These are phyloP conservation scores for Elephas maximus DNA, from an alignment of 2,113 vertebrate genomes.

Conservation along the genomic window DNA sequence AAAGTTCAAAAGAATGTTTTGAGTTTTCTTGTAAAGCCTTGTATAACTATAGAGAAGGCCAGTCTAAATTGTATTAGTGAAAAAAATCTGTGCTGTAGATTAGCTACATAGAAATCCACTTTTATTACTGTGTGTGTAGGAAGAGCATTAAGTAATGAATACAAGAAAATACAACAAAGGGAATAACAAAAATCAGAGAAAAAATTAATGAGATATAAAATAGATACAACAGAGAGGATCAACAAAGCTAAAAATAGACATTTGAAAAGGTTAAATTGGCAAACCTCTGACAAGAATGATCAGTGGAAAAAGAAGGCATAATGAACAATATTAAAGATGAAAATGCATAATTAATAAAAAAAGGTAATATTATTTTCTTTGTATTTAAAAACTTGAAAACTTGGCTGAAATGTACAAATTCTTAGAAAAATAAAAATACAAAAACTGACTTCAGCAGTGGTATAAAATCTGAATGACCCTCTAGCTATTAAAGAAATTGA, in stretches of 20 bases:
- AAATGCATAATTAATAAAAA: not conserved
- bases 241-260: not conserved
- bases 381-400: conserved; percentile 21
- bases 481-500: not conserved
- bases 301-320: not conserved
- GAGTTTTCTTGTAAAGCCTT: not conserved
- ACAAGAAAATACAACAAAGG: not conserved
- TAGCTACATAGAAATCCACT: not conserved
- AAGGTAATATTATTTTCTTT: not conserved
- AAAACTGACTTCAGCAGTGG: conserved; percentile 27
- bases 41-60: not conserved
- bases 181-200: not conserved
- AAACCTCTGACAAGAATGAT: not conserved
- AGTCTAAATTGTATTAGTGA: not conserved
- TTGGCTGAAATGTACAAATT: not conserved
- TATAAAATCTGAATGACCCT: not conserved
- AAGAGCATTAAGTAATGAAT: not conserved
- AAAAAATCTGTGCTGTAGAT: not conserved
- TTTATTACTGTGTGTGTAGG: not conserved
- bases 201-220: not conserved
- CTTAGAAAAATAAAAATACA: not conserved
- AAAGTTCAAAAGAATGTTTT: conserved; percentile 22
- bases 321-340: not conserved
- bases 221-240: not conserved
- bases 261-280: not conserved